Evolutionary conservation across 2,797 vertebrate species (phyloP), one percentile per base, ranked within the genome.

Genomic region (Oreochromis mossambicus): DNA sequence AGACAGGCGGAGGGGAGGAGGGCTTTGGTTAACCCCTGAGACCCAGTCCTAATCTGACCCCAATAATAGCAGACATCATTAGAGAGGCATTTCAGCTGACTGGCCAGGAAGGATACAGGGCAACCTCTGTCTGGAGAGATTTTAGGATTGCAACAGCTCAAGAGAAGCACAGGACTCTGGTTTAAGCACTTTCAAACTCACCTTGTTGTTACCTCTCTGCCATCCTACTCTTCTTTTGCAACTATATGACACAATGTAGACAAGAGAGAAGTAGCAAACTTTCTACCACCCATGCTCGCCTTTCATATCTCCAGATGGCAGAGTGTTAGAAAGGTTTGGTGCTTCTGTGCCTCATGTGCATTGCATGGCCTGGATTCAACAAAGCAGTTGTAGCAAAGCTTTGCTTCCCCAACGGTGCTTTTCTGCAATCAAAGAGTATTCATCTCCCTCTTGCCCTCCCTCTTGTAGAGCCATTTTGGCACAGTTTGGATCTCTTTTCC

Each of bases 371-470:
- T 89, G 79, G 54, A 93, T 96, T 95, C 90, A 92, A 94, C 93
- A 93, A 92, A 93, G 90, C 92, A 79, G 87, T 90, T 82, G 86
- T 91, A 90, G 92, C 89, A 85, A 92, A 93, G 92, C 84, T 79
- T 88, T 89, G 85, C 92, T 89, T 93, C 92, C 92, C 88, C 89
- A 91, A 81, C 26, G 51, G 88, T 91, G 83, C 90, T 92, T 92
- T 94, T 90, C 87, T 86, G 86, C 90, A 95, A 95, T 95, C 93
- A 95, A 92, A 93, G 88, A 86, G 83, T 80, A 92, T 94, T 95
- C 91, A 92, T 94, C 88, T 94, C 89, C 81, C 88, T 86, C 83
- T 86, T 83, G 78, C 83, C 79, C 88, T 91, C 86, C 80, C 90
- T 87, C 85, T 89, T 88, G 88, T 88, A 85, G 79, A 87, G 83